Evolutionary conservation across 2,888 invertebrate species (phyloP).

Genomic region (Papilio elwesi): DNA sequence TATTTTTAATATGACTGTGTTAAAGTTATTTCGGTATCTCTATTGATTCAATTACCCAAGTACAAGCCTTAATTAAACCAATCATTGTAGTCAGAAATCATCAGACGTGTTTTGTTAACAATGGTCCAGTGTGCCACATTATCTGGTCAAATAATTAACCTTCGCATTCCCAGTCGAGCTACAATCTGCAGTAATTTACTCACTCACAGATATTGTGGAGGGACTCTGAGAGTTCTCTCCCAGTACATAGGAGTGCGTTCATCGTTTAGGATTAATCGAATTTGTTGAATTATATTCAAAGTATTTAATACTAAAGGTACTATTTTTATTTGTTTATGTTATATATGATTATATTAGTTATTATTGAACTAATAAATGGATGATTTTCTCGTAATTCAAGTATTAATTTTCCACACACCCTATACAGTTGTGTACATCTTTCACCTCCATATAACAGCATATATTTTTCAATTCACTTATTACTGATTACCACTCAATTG

Average conservation of each 20-base stretch:
- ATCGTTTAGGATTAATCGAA: conserved; percentile 5
- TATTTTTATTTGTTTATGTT: background rate
- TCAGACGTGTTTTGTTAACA: conserved; percentile 19
- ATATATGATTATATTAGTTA: no score
- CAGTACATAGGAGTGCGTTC: conserved; percentile 16
- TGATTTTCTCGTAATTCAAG: no score
- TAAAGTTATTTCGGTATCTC: no score
- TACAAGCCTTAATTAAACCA: background rate
- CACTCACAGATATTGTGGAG: conserved; percentile 33
- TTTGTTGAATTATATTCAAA: background rate
- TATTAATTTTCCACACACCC: no score
- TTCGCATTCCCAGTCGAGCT: conserved; percentile 27
- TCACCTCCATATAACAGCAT: no score
- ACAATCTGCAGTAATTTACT: conserved; percentile 26
- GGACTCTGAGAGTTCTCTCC: conserved; percentile 30
- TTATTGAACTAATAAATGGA: no score
- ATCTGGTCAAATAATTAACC: conserved; percentile 34
- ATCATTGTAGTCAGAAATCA: background rate
- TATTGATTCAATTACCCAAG: background rate
- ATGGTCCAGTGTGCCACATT: conserved; percentile 20
- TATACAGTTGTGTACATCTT: no score
- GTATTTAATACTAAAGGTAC: background rate
- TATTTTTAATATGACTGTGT: no score
- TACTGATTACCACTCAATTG: no score
- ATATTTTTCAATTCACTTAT: no score